Percentiles rank a stretch among this genome's conserved stretches.
Conservation (phyloP, 2,888 invertebrate genomes). For the Hedya salicella region DNA sequence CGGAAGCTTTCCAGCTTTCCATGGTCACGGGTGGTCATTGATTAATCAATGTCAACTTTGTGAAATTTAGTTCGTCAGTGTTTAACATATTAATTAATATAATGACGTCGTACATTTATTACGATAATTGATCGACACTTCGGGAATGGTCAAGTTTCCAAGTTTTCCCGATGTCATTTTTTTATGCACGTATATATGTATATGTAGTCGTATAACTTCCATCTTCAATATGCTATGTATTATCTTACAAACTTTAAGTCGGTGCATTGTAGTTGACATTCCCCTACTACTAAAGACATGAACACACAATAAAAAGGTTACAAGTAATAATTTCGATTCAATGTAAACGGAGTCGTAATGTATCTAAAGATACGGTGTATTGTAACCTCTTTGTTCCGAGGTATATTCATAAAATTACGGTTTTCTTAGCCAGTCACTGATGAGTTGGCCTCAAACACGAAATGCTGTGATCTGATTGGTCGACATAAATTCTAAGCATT, state of each 20-base stretch:
- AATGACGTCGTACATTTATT: too few species aligned
- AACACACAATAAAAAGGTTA: background rate
- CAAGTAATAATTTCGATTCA: background rate
- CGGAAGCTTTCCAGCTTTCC: too few species aligned
- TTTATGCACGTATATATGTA: too few species aligned
- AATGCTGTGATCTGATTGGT: conserved; percentile 23
- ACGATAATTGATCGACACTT: too few species aligned
- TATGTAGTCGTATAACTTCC: background rate
- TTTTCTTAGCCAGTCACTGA: background rate
- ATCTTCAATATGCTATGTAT: background rate
- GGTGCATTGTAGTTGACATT: conserved; percentile 4
- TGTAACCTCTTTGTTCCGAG: background rate
- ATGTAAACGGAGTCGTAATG: background rate
- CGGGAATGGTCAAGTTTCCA: too few species aligned
- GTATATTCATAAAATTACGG: too few species aligned
- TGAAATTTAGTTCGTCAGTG: too few species aligned
- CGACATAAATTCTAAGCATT: background rate
- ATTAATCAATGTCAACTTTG: too few species aligned
- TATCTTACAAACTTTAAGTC: background rate
- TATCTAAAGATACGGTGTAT: background rate
- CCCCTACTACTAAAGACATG: background rate
- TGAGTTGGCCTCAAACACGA: background rate
- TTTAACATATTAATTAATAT: too few species aligned
- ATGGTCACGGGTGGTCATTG: too few species aligned
- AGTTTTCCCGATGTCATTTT: too few species aligned